A percentile compares a stretch with the other conserved stretches of the same genome.
These are phyloP conservation scores for Hololepta plana DNA, from an alignment of 2,888 invertebrate genomes.

Conservation along the genomic window DNA sequence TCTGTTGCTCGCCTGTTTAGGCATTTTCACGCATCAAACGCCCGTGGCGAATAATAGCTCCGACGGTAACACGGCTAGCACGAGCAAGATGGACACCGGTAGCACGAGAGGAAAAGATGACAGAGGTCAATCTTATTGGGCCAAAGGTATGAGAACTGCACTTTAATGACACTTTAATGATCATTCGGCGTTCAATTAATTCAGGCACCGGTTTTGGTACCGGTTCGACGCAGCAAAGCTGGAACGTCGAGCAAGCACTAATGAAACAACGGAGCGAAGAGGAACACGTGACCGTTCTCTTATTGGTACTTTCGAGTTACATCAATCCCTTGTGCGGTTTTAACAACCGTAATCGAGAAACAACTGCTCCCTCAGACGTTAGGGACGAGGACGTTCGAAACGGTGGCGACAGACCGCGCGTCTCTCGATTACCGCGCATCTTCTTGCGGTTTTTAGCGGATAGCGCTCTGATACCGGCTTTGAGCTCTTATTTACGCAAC, in stretches of 20 bases:
- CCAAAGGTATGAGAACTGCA: conserved; percentile 48
- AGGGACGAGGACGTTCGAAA: conserved; percentile 27
- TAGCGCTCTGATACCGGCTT: conserved; percentile 72
- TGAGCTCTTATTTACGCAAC: conserved; percentile 80
- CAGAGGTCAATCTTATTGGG: conserved; percentile 55
- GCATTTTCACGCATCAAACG: conserved; percentile 73
- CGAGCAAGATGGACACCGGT: conserved; percentile 18
- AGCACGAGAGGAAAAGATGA: conserved; percentile 5
- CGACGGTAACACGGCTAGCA: conserved; percentile 17
- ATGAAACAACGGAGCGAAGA: conserved; percentile 79
- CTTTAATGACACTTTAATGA: too few species aligned
- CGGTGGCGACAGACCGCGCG: conserved; percentile 21
- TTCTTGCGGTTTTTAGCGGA: conserved; percentile 61
- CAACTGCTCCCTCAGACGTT: too few species aligned
- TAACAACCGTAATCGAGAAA: conserved; percentile 25
- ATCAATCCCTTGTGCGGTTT: conserved; percentile 52
- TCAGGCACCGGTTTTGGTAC: conserved; percentile 78
- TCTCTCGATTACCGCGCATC: conserved; percentile 52
- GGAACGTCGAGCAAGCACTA: conserved; percentile 93
- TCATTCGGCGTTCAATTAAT: too few species aligned
- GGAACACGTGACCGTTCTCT: conserved; percentile 66
- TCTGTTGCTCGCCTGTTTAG: conserved; percentile 69
- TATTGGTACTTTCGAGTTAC: conserved; percentile 69
- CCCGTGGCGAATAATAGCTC: conserved; percentile 27
- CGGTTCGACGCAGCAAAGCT: conserved; percentile 85